Conservation (phyloP, 2,888 invertebrate species). For the Mycogona germanica region DNA sequence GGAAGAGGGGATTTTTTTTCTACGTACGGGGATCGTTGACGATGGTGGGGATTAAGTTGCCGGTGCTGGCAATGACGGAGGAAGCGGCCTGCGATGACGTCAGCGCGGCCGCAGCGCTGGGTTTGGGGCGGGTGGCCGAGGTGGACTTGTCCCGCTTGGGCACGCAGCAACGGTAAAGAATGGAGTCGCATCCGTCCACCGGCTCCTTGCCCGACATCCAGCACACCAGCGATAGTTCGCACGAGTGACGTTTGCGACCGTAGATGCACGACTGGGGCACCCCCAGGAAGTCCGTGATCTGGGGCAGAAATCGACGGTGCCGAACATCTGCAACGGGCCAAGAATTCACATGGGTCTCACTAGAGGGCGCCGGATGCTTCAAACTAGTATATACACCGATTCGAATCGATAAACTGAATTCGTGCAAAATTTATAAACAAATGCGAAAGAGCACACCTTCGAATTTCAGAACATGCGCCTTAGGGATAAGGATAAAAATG, state of each 20-base stretch:
- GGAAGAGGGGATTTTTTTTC: no score
- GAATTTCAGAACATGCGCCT: background rate
- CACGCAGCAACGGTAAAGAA: constrained; percentile 18
- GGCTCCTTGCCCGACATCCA: constrained; percentile 16
- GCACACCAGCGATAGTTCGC: constrained; percentile 16
- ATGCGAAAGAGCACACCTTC: background rate
- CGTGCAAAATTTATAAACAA: no score
- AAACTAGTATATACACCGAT: no score
- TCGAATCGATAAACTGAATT: background rate
- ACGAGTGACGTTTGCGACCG: constrained; percentile 11
- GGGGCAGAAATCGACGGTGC: constrained; percentile 13
- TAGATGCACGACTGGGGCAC: constrained; percentile 16
- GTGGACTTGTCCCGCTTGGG: constrained; percentile 12
- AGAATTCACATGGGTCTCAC: no score
- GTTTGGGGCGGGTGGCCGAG: background rate
- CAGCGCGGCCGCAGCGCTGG: background rate
- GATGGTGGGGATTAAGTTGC: constrained; percentile 12
- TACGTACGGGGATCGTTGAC: constrained; percentile 19
- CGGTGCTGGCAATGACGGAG: constrained; percentile 1
- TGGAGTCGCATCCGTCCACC: constrained; percentile 17
- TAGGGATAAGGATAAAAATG: background rate
- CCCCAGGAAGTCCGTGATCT: constrained; percentile 13
- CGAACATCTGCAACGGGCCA: constrained; percentile 11
- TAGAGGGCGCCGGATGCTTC: background rate
- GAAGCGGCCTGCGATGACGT: constrained; percentile 4